Evolutionary conservation across 53 echinoderm and acorn worm species (phyloP).

Genomic region (Patiria pectinifera): DNA sequence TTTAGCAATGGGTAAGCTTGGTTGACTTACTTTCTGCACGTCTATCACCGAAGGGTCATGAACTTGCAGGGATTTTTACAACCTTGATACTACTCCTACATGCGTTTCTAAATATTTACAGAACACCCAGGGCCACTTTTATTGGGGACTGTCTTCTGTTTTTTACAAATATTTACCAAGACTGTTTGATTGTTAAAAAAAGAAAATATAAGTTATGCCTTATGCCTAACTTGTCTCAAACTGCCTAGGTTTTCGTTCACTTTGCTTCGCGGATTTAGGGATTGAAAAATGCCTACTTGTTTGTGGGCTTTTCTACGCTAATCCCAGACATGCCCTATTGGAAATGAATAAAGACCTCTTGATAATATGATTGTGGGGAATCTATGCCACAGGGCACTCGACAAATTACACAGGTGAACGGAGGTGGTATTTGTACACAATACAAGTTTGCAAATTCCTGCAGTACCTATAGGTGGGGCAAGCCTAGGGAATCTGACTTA

Average conservation of each 20-base stretch:
- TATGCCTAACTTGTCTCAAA: too few relatives aligned
- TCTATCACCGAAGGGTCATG: not conserved
- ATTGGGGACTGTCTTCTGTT: not conserved
- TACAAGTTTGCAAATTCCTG: not conserved
- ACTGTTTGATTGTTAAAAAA: not conserved
- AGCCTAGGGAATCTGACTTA: not conserved
- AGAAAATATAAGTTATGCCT: not conserved
- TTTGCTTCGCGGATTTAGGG: not conserved
- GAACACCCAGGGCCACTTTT: not conserved
- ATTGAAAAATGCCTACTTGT: not conserved
- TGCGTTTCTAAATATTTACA: constrained; percentile 10
- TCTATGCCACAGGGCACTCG: not conserved
- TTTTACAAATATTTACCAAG: not conserved
- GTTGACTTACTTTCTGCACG: not conserved
- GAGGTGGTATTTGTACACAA: not conserved
- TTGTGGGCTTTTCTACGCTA: constrained; percentile 2
- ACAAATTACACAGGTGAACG: not conserved
- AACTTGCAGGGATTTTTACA: not conserved
- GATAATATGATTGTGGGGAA: not conserved
- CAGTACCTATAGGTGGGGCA: not conserved
- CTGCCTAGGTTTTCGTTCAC: not conserved
- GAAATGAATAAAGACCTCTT: constrained; percentile 11
- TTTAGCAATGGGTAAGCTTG: not conserved
- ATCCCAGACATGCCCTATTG: constrained; percentile 36
- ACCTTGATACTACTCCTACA: not conserved